Evolutionary conservation across 2,797 vertebrate species (phyloP), one percentile per base, ranked within the genome.

Genomic region (Tauraco hartlaubi): DNA sequence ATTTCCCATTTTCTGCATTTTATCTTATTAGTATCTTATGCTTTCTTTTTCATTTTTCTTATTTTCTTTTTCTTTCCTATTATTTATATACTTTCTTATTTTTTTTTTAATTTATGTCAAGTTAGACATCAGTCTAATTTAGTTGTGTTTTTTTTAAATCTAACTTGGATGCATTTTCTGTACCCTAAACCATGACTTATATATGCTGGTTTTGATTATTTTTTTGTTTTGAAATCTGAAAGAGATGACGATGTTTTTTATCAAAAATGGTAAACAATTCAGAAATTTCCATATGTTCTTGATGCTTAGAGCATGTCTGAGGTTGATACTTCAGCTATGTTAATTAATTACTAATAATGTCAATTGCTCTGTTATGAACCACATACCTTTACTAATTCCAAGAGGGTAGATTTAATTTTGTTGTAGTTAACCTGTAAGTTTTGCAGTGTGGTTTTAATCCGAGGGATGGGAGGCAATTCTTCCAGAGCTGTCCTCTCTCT

Each of bases 111-210:
- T 55, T 62, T 7, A 23, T 35, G 11, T 46, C 22, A 41, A 1
- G 1, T 31, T 37, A 84, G 17, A 19, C 7, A 49, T 67, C 19
- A 63, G 3, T 84, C 11, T 75, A 37, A 69, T 66, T 76, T 63
- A 51, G 5, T 15, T 2, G 2, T 52, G 20, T 16, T 1, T 11
- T 61, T 68, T 29, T 2, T 1, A 29, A 43, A 37, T 72, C 33
- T 54, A 13, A 23, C 3, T 72, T n/a, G 10, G 28, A 31, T 63
- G 6, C 3, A 6, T 85, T 61, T 87, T 90, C 21, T n/a, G 7
- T 54, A 18, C 5, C 11, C 22, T 4, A 35, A 18, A 73, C 22
- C 4, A 21, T 28, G 12, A 10, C 9, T 39, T 71, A 11, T 5
- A 8, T 56, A 19, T 41, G 10, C 4, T 54, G 28, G 48, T 56